A percentile compares a stretch with the other conserved stretches of the same genome.
These are phyloP conservation scores for Yponomeuta sedellus DNA, from an alignment of 2,888 invertebrate genomes.

Conservation along the genomic window DNA sequence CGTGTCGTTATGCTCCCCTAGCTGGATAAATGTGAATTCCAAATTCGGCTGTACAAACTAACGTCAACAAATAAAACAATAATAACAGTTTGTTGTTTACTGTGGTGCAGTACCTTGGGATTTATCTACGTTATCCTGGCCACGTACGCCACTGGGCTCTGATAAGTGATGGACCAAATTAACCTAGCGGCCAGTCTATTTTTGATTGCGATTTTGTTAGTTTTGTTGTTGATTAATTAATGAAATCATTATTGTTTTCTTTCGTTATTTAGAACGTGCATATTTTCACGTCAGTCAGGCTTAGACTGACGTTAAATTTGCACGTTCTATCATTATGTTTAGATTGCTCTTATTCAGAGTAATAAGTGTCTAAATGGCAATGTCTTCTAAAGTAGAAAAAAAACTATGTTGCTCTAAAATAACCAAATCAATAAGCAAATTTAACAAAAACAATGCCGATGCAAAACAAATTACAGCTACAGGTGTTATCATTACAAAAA, in stretches of 20 bases:
- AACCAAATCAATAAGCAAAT: too few species aligned
- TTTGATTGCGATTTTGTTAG: not conserved
- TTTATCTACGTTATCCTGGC: conserved; percentile 31
- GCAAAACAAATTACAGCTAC: too few species aligned
- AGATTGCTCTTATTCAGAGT: not conserved
- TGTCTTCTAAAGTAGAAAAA: too few species aligned
- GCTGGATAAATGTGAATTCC: conserved; percentile 25
- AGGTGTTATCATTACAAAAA: too few species aligned
- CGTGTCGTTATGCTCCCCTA: too few species aligned
- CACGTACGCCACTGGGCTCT: conserved; percentile 41
- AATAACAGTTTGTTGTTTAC: not conserved
- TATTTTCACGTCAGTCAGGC: too few species aligned
- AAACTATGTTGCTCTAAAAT: too few species aligned
- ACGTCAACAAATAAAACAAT: not conserved
- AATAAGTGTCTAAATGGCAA: not conserved
- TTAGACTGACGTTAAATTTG: not conserved
- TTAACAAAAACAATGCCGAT: too few species aligned
- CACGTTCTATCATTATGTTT: not conserved
- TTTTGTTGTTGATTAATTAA: not conserved
- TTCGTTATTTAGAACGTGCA: conserved; percentile 4
- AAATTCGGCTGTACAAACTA: conserved; percentile 20
- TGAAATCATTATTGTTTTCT: conserved; percentile 12
- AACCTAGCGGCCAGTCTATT: conserved; percentile 39
- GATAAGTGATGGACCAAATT: conserved; percentile 35
- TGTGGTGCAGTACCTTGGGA: not conserved